Base-by-base conservation (phyloP, 2,797 vertebrate species). In the Schizopygopsis pylzovi region DNA sequence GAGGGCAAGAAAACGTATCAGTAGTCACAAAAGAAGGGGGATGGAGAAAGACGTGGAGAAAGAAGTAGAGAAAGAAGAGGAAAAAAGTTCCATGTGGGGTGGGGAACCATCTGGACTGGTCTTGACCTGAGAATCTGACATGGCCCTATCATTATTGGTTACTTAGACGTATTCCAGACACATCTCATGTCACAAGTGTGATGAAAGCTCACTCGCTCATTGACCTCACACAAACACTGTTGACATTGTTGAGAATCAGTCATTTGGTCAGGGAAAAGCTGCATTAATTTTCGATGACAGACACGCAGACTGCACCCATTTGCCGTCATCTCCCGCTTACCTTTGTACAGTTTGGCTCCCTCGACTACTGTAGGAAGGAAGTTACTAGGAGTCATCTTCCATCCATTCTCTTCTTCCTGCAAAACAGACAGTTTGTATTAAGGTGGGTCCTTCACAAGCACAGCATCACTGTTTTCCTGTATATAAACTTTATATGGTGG, bases 371-470 rank as follows among this genome's bases (percentile, higher is more conserved):
- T 88, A 0, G 90, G 89, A 39, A 97, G 93, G 91, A 97, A 97
- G 63, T 94, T 92, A 88, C 96, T 97, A 0, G 95, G 94, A 63
- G 91, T 80, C 95, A 96, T 96, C 91, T 94, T 96, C 96, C 96
- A 97, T 6, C 91, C 92, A 20, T 93, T 90, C 0, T 95, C 94
- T 84, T 96, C 93, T 59, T 93, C 92, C 96, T 96, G 88, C 9
- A 83, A 90, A 87, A 89, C 70, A 87, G 10, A 5, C 52, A n/a
- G 41, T 47, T 70, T 59, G 25, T 59, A 22, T 71, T 28, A 80
- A 80, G 43, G 54, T 61, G 15, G 68, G 22, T 13, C 63, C 7
- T 59, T 37, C 45, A 81, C 37, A 77, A 79, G 67, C 22, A 68
- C 9, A 39, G 4, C 76, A 72, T 56, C 54, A 76, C 28, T 56